phyloP scores from a whole-genome alignment of 2,888 invertebrate species.

The Macrophya alboannulata region DNA sequence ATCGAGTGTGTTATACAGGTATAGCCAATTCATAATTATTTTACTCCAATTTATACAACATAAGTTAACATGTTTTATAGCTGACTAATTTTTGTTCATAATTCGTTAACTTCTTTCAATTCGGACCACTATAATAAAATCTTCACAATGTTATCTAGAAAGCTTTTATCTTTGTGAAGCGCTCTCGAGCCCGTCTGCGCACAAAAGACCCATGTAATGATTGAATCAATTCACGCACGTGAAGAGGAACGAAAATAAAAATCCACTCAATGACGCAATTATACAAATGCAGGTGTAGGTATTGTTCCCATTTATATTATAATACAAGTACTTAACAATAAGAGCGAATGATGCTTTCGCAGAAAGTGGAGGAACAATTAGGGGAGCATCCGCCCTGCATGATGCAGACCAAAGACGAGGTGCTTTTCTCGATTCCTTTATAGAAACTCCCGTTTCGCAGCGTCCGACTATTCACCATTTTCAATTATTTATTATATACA shows the following conservation, averaged over 20 bases:
- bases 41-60: not conserved
- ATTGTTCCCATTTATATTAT: not conserved
- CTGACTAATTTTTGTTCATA: not conserved
- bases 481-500: not conserved
- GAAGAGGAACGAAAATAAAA: not conserved
- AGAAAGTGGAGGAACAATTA: not conserved
- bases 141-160: not conserved
- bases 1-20: not conserved
- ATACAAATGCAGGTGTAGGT: not conserved
- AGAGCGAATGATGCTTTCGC: not conserved
- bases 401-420: not conserved
- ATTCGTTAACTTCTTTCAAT: not conserved
- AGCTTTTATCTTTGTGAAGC: not conserved
- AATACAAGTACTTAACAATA: not conserved
- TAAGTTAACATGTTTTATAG: not conserved
- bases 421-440: not conserved
- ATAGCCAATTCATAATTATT: not conserved
- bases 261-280: not conserved
- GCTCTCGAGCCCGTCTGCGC: not conserved
- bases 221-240: not conserved
- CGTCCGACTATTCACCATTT: not conserved
- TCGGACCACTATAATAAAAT: not conserved
- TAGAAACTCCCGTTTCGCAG: not conserved
- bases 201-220: not conserved
- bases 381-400: not conserved